Base-by-base conservation (phyloP, 2,888 invertebrate genomes). In the Aleiodes leptofemur region DNA sequence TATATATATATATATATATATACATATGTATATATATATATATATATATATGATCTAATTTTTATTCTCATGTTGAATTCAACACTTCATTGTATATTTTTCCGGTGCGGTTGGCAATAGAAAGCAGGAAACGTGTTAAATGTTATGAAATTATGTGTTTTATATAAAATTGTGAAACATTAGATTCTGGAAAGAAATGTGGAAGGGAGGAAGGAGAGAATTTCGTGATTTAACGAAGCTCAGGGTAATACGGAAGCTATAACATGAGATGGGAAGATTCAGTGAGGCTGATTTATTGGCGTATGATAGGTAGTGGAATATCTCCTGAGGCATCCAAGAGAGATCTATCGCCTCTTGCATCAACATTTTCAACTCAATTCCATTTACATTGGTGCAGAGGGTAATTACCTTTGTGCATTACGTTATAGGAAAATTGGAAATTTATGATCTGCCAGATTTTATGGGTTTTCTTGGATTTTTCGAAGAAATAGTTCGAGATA, bases 221-320 rank as follows among this genome's bases (percentile, higher is more conserved):
- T 7, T 9, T 43, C 7, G 8, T 43, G 8, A 11, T 43, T 43
- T 43, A 43, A 43, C 43, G 9, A 9, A 43, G 43, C 9, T 43
- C 9, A 8, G 43, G 11, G 43, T 43, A 43, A 43, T 48, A 70
- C 74, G 71, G 75, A 71, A 75, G 75, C 71, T 48, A 55, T 57
- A 61, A 59, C 53, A 31, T 70, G 55, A 64, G 70, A 71, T 71
- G 48, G 51, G 61, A 23, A 51, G 68, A 56, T 64, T 51, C 69
- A 72, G 51, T 38, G 56, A 53, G 56, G 31, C 57, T 75, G 75
- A 75, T 75, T 75, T 75, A 75, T 75, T 72, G 71, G 68, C 71
- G 55, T 50, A 48, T 66, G 71, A 75, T 75, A 48, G 66, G 56
- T 71, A 57, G 9, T 48, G 64, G 70, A 75, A 75, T 71, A 66